These are phyloP conservation scores for Epinephelus cyanopodus DNA, from an alignment of 2,113 vertebrate genomes.

Conservation along the genomic window DNA sequence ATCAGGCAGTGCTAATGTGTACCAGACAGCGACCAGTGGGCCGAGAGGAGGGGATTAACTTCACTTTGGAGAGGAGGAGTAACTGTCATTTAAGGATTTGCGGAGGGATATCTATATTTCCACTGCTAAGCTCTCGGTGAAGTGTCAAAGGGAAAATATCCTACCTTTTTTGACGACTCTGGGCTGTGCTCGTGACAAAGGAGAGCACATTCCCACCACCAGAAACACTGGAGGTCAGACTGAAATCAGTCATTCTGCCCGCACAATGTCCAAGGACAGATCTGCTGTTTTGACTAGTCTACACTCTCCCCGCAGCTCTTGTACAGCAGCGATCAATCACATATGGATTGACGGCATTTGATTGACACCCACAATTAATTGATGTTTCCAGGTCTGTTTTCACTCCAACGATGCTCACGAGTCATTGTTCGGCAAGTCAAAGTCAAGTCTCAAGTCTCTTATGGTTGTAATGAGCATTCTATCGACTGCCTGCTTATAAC, in stretches of 20 bases:
- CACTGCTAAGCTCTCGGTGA: conserved; percentile 55
- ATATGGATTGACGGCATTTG: conserved; percentile 30
- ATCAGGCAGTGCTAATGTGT: conserved; percentile 53
- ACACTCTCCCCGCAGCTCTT: conserved; percentile 19
- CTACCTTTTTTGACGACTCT: conserved; percentile 25
- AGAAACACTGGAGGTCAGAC: conserved; percentile 30
- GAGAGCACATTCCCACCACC: neutral
- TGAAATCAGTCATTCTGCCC: conserved; percentile 50
- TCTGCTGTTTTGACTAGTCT: conserved; percentile 1
- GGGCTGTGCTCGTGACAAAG: conserved; percentile 26
- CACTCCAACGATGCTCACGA: too few relatives aligned
- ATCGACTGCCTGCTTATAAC: too few relatives aligned
- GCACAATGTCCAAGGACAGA: conserved; percentile 42
- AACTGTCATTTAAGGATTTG: conserved; percentile 70
- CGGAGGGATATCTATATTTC: conserved; percentile 66
- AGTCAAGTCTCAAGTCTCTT: too few relatives aligned
- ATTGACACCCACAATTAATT: conserved; percentile 52
- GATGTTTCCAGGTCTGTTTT: neutral
- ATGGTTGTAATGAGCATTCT: too few relatives aligned
- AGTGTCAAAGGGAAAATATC: conserved; percentile 56
- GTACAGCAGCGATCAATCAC: conserved; percentile 36
- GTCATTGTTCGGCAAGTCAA: too few relatives aligned
- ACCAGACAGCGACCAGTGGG: conserved; percentile 60
- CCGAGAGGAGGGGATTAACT: conserved; percentile 67
- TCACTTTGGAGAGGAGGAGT: conserved; percentile 64